Evolutionary conservation across 2,113 vertebrate species (phyloP).

Genomic region (Neopipo cinnamomea): DNA sequence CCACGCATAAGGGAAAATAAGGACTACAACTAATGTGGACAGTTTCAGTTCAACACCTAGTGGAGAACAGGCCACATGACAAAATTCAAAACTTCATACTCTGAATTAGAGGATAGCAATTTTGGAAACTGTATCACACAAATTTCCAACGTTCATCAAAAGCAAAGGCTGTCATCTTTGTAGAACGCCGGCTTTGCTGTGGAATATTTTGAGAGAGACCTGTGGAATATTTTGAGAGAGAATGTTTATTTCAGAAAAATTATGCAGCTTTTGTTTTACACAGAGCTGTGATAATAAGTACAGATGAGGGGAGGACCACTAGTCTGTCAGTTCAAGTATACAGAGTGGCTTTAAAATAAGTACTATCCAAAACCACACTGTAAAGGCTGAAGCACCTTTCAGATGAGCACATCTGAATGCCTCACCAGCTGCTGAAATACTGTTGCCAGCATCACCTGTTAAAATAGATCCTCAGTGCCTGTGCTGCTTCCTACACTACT

Average conservation of each 20-base stretch:
- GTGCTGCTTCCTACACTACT: neutral
- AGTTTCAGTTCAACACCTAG: slow-evolving; percentile 35
- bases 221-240: neutral
- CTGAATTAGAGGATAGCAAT: neutral
- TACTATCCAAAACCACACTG: neutral
- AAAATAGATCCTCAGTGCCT: neutral
- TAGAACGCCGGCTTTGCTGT: neutral
- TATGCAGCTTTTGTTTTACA: neutral
- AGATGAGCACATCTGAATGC: neutral
- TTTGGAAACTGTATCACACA: neutral
- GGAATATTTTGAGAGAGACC: neutral
- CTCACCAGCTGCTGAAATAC: accelerated
- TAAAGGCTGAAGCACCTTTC: neutral
- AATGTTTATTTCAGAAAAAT: neutral
- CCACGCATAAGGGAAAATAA: neutral
- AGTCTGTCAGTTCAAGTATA: neutral
- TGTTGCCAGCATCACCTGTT: neutral
- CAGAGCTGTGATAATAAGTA: accelerated
- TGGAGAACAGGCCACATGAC: neutral
- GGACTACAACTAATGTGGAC: neutral
- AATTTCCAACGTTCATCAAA: neutral
- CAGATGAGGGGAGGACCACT: neutral
- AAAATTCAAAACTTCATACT: neutral
- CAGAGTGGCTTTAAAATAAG: neutral
- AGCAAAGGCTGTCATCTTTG: neutral